These are phyloP conservation scores for Micropoecilia bifurca DNA, from an alignment of 2,797 vertebrate genomes.

Conservation along the genomic window DNA sequence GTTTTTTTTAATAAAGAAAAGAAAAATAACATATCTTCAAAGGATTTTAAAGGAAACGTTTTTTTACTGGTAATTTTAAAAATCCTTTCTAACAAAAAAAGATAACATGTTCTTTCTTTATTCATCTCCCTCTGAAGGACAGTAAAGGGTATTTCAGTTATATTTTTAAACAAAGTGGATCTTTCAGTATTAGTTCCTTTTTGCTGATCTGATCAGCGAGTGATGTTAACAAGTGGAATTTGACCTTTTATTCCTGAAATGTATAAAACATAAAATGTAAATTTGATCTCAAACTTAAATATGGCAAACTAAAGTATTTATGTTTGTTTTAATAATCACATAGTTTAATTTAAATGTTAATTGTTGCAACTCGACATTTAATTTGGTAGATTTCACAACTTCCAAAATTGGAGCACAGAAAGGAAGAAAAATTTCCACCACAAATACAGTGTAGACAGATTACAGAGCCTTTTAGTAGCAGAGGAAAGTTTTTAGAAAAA, in stretches of 20 bases:
- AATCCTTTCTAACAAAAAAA: not conserved
- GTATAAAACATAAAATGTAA: not conserved
- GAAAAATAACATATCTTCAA: no score
- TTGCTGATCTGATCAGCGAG: not conserved
- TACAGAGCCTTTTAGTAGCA: not conserved
- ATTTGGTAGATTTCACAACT: not conserved
- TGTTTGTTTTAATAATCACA: not conserved
- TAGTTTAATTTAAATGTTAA: not conserved
- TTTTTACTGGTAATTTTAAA: not conserved
- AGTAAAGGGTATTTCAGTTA: no score
- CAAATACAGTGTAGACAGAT: not conserved
- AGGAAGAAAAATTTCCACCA: not conserved
- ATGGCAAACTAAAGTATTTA: not conserved
- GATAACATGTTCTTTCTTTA: no score
- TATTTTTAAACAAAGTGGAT: not conserved
- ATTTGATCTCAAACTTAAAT: not conserved
- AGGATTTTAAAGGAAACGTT: not conserved
- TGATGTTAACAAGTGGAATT: not conserved
- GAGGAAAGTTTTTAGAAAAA: no score
- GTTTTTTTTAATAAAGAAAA: no score
- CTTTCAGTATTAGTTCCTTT: not conserved
- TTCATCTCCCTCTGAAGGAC: not conserved
- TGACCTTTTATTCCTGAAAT: not conserved
- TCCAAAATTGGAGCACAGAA: not conserved
- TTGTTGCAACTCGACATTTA: not conserved